Conservation (phyloP, 2,888 invertebrate genomes). For the Nineta flava region DNA sequence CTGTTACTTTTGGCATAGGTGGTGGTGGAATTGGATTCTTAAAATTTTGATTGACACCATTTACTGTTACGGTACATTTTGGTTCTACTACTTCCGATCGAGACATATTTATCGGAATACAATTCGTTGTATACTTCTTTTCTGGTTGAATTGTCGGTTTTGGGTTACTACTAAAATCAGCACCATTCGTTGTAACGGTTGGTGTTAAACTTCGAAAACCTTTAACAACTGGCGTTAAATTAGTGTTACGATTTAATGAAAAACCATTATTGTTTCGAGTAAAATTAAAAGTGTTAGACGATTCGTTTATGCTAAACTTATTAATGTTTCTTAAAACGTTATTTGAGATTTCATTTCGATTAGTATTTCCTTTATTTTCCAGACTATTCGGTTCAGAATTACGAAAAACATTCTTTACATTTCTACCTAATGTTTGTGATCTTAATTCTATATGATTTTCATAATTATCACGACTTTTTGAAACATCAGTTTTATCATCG, state of each 20-base stretch:
- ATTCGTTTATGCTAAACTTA: not conserved
- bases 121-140: not conserved
- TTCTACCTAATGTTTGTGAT: not conserved
- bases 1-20: constrained; percentile 19
- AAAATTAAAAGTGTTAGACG: not conserved
- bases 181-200: not conserved
- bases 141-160: not conserved
- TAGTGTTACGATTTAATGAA: constrained; percentile 12
- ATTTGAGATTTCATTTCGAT: not conserved
- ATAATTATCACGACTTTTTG: not conserved
- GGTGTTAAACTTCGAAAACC: constrained; percentile 20
- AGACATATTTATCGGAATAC: not conserved
- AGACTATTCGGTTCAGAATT: not conserved
- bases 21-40: constrained; percentile 21
- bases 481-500: not conserved
- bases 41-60: not conserved
- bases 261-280: constrained; percentile 19
- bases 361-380: not conserved
- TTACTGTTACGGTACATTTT: not conserved
- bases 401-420: not conserved
- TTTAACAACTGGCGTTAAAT: constrained; percentile 22
- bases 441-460: not conserved
- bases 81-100: not conserved
- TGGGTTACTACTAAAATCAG: not conserved
- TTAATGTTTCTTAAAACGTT: not conserved